These are phyloP conservation scores for Tragelaphus scriptus DNA, from an alignment of 2,113 vertebrate species.

Conservation along the genomic window DNA sequence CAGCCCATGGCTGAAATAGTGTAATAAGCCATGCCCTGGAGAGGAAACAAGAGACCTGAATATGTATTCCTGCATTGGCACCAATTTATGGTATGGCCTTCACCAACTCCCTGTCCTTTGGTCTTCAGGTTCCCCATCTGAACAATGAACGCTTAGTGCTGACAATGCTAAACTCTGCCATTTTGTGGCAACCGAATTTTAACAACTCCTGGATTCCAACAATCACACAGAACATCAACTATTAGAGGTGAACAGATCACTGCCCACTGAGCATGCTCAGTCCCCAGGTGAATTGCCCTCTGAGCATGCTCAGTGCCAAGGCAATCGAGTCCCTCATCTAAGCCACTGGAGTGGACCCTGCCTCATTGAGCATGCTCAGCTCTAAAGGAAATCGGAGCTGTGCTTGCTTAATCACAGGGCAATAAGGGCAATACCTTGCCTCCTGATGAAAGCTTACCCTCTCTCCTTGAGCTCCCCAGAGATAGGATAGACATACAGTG, in stretches of 20 bases:
- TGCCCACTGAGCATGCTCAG: background rate
- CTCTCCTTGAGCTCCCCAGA: background rate
- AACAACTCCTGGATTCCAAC: background rate
- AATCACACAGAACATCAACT: background rate
- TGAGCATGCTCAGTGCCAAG: background rate
- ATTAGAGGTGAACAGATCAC: background rate
- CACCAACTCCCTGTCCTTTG: background rate
- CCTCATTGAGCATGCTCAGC: background rate
- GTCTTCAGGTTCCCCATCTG: background rate
- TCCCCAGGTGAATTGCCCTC: background rate
- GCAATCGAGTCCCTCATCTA: background rate
- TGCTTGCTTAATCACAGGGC: background rate
- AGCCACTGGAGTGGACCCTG: background rate
- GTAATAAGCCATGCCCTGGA: fast-evolving
- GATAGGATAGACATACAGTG: background rate
- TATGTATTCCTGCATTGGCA: background rate
- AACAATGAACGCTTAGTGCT: background rate
- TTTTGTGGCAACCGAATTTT: background rate
- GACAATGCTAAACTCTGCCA: background rate
- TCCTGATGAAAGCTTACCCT: background rate
- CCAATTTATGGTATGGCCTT: background rate
- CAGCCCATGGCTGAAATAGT: background rate
- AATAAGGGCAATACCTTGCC: too few species aligned
- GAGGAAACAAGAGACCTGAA: background rate
- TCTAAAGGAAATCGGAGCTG: background rate